Conservation (phyloP, 2,797 vertebrate species). For the Rhabdophis nuchalis region DNA sequence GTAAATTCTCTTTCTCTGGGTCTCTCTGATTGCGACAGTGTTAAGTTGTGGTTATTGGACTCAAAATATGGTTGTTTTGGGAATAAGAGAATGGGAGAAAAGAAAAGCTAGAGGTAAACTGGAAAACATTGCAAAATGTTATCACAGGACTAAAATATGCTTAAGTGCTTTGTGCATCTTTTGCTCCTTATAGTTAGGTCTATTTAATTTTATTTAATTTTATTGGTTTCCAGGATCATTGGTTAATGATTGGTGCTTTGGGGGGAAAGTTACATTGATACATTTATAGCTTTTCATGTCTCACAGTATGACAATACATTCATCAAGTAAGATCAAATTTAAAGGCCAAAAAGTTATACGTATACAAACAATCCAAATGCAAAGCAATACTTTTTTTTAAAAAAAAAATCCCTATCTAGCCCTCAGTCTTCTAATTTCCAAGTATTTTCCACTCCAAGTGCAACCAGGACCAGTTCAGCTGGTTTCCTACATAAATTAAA, state of each 20-base stretch:
- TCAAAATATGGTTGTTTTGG: accelerated
- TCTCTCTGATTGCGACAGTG: neutral
- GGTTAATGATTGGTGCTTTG: conserved; percentile 1
- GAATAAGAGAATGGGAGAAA: neutral
- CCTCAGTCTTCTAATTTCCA: neutral
- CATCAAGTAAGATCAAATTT: neutral
- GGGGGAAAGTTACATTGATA: neutral
- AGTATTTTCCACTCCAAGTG: neutral
- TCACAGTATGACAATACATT: neutral
- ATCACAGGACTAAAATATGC: conserved; percentile 1
- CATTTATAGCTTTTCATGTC: neutral
- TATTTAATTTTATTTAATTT: neutral
- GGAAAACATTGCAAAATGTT: conserved; percentile 28
- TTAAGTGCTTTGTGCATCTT: neutral
- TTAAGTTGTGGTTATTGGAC: neutral
- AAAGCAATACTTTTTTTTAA: neutral
- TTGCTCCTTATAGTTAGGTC: neutral
- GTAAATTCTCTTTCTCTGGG: neutral
- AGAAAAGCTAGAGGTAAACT: neutral
- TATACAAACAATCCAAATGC: neutral
- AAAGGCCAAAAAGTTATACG: neutral
- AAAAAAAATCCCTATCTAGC: neutral
- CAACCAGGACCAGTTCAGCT: neutral
- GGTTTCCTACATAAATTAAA: neutral
- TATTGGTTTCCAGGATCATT: neutral